Evolutionary conservation across 2,888 invertebrate genomes (phyloP), one percentile per base, ranked within the genome.

Genomic region (Rhagium mordax): DNA sequence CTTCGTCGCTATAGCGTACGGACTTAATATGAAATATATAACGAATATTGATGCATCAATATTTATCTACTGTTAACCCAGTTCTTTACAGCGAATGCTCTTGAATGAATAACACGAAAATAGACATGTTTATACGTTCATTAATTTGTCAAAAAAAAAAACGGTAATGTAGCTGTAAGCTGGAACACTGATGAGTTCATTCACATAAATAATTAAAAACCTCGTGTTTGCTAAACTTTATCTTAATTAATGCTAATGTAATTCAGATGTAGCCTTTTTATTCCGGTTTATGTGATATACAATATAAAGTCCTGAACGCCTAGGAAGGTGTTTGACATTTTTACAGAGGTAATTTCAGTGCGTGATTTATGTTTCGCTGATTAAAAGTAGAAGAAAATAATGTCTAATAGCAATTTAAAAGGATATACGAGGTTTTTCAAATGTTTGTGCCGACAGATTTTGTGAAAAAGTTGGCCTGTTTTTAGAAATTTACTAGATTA

Each of bases 201-300:
- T 51, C 51, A 18, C 16, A 51, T 51, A 51, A 16, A 16, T 51
- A 51, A 51, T 51, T 18, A 51, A 51, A 51, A 51, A 51, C n/a
- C 16, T 51, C 20, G 51, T 51, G 51, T 20, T 41, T 41, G 41
- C 41, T n/a, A 51, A 51, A 8, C 8, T 13, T 20, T 20, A 51
- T 51, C 20, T 51, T 51, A 60, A 60, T 60, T 33, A 13, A 60
- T 60, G 59, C 13, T 27, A 57, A 57, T 57, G 27, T 57, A 16
- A 57, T 57, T 57, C 57, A 33, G 59, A 16, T 18, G 16, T 33
- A 41, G 29, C 59, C 29, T 60, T 60, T 60, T 29, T 16, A 16
- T 41, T 59, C 33, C 15, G 3, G 29, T 59, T 41, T 41, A 13
- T 41, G n/a, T 41, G 41, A 15, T 41, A 4, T 41, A 41, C 5